A percentile compares a stretch with the other conserved stretches of the same genome.
Evolutionary conservation across 2,113 vertebrate species (phyloP).

Genomic region (Psettodes erumei): DNA sequence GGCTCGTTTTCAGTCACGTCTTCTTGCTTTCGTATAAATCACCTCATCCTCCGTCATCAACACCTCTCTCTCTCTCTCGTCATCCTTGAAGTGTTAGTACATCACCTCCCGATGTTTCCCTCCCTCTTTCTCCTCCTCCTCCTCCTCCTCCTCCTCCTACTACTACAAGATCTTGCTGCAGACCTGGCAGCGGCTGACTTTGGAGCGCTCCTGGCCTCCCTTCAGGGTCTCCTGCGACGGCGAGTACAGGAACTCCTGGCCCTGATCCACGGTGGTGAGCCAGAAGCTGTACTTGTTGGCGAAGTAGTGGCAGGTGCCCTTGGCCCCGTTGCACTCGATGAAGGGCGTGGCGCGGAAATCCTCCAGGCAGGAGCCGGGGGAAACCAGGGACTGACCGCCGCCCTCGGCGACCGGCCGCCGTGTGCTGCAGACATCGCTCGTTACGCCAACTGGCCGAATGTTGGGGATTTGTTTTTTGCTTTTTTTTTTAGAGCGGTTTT

Average conservation of each 20-base stretch:
- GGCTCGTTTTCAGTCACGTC: conserved; percentile 60
- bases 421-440: too few species aligned
- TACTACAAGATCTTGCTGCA: conserved; percentile 94
- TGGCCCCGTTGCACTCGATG: conserved; percentile 94
- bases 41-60: conserved; percentile 28
- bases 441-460: background rate
- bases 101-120: conserved; percentile 17
- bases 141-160: background rate
- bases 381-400: conserved; percentile 94
- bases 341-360: conserved; percentile 95
- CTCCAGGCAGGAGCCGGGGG: conserved; percentile 95
- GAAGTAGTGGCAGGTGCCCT: conserved; percentile 95
- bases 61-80: background rate
- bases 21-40: conserved; percentile 40
- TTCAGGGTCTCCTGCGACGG: conserved; percentile 88
- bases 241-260: conserved; percentile 83
- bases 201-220: conserved; percentile 87
- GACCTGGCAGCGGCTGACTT: conserved; percentile 96
- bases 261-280: conserved; percentile 88
- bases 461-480: background rate
- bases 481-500: too few species aligned
- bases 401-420: conserved; percentile 91
- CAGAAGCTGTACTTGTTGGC: conserved; percentile 98
- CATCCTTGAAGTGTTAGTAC: conserved; percentile 15
- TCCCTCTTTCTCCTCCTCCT: background rate